Evolutionary conservation across 2,888 invertebrate genomes (phyloP), one percentile per base, ranked within the genome.

Genomic region (Villa cingulata): DNA sequence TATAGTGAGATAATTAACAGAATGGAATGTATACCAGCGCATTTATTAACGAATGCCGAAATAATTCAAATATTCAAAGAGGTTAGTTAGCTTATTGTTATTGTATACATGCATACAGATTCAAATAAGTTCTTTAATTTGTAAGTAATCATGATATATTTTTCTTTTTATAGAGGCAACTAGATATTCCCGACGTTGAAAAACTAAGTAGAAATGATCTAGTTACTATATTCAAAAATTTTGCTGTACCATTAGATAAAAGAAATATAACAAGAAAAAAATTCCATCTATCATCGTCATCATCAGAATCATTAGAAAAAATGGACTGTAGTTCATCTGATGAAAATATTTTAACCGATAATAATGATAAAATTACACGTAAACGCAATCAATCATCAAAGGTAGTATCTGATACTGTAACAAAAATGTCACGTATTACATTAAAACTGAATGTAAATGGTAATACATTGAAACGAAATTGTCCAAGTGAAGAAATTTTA

Each of bases 141-240:
- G 29, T 32, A n/a, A n/a, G n/a, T n/a, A n/a, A n/a, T n/a, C 32
- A 38, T 27, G 36, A 18, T n/a, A 23, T 17, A 5, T 37, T 43
- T 20, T 44, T 32, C 41, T 40, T 12, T n/a, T 50, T 52, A 17
- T 43, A 63, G 62, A 58, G 61, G 1, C 50, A 55, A 39, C 43
- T 62, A 3, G 51, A 55, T 18, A 50, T 61, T 39, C 51, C 56
- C 17, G 53, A 56, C 37, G 51, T 62, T 19, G 56, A 58, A 17
- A 32, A 48, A n/a, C 46, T 61, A 46, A 38, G 54, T 5, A 47
- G 54, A 15, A 51, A 53, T 0, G 59, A 61, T 37, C 48, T 62
- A 1, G 32, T 57, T 5, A 54, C 55, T 41, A 53, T 63, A 39
- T 62, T 58, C 47, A 58, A 56, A 45, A 57, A 57, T 10, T 62